phyloP scores from a whole-genome alignment of 2,888 invertebrate species.

The Limnephilus rhombicus region DNA sequence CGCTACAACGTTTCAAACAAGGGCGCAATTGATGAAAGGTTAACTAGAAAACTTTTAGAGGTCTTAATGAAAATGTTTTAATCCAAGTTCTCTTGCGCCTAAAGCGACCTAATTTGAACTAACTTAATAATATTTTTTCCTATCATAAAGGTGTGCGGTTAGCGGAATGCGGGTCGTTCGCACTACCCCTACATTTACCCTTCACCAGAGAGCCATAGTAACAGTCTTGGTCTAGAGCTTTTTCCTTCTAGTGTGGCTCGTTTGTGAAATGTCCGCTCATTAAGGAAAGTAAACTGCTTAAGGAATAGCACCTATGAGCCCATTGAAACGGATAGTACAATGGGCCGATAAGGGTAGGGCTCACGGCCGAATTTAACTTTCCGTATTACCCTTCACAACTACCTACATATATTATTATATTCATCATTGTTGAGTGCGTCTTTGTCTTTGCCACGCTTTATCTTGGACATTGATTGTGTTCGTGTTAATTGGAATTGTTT shows the following conservation, averaged over 20 bases:
- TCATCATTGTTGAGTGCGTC: neutral
- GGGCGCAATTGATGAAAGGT: too few species aligned
- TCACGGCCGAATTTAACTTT: conserved; percentile 22
- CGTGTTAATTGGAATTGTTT: neutral
- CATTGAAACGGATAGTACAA: conserved; percentile 34
- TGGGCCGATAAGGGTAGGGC: conserved; percentile 34
- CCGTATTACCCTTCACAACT: neutral
- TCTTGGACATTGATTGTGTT: conserved; percentile 2
- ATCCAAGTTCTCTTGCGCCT: too few species aligned
- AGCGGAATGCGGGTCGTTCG: neutral
- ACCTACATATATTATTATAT: neutral
- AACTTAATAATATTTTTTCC: conserved; percentile 17
- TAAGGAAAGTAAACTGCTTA: conserved; percentile 60
- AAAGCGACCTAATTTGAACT: neutral
- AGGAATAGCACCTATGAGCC: conserved; percentile 54
- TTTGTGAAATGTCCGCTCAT: conserved; percentile 55
- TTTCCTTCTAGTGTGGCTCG: conserved; percentile 43
- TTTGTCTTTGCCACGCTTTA: conserved; percentile 6
- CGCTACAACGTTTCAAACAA: too few species aligned
- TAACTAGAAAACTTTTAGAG: too few species aligned
- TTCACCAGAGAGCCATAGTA: neutral
- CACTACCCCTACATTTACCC: neutral
- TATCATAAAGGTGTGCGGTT: neutral
- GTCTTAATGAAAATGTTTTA: too few species aligned
- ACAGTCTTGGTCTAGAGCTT: conserved; percentile 13